These are phyloP conservation scores for Spodoptera litura DNA, from an alignment of 1,140 invertebrate species.

Conservation along the genomic window DNA sequence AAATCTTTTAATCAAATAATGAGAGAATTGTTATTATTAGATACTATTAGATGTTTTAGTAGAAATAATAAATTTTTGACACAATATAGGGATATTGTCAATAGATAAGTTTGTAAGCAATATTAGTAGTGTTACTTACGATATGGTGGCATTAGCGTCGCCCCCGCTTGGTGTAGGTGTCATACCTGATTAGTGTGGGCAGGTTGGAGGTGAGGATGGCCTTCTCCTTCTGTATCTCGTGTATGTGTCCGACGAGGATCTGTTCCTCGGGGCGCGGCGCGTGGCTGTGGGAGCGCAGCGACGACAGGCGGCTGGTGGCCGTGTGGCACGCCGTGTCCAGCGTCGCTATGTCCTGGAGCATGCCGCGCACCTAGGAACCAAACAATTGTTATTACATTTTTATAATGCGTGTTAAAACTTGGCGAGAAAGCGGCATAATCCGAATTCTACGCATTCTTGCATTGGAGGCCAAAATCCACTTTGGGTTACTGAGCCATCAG, in stretches of 20 bases:
- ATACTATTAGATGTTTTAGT: no score
- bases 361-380: slow-evolving; percentile 89
- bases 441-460: no score
- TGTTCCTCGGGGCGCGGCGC: slow-evolving; percentile 87
- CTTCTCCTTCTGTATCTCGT: slow-evolving; percentile 93
- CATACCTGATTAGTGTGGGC: slow-evolving; percentile 88
- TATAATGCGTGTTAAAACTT: not conserved
- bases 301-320: slow-evolving; percentile 90
- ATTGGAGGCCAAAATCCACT: not conserved
- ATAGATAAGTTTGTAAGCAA: not conserved
- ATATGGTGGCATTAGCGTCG: not conserved
- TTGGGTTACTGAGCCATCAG: not conserved
- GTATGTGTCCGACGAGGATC: slow-evolving; percentile 90
- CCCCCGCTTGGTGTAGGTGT: not conserved
- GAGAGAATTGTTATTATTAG: no score
- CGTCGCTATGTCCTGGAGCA: slow-evolving; percentile 95
- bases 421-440: no score
- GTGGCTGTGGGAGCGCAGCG: slow-evolving; percentile 86
- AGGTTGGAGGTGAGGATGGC: slow-evolving; percentile 92
- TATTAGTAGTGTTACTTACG: not conserved
- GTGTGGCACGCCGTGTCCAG: slow-evolving; percentile 93
- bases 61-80: no score
- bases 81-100: not conserved
- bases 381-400: not conserved
- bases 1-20: no score